Evolutionary conservation across 2,797 vertebrate genomes (phyloP), one percentile per base, ranked within the genome.

Genomic region (Allobates femoralis): DNA sequence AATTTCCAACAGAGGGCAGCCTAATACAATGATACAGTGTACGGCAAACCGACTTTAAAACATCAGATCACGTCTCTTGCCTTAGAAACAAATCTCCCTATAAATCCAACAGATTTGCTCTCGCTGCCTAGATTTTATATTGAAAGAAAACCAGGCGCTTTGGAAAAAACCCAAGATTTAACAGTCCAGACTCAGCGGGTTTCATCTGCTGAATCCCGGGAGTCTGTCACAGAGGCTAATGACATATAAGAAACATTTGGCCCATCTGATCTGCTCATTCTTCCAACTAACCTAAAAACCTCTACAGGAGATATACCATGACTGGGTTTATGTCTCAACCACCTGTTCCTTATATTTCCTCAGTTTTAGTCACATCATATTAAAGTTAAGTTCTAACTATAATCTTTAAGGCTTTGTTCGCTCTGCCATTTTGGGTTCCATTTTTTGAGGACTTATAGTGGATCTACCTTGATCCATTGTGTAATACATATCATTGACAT

Each of bases 31-130:
- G 19, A 53, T 28, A 46, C 8, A 50, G 32, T 19, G 7, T 14
- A 11, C 5, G 19, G 12, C 41, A 28, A 30, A 1, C 73, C 58
- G 19, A 55, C 75, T 84, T 87, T 87, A 79, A 62, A 79, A 60
- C 67, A 79, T 62, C 86, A 84, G 81, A 83, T 87, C 86, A 87
- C 86, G 81, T 87, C 81, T 84, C 30, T 71, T 83, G 81, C 86
- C 86, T 87, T 84, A 84, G 86, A 84, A 87, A 84, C 81, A 84
- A 87, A 87, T 87, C 86, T 87, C 76, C 74, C 86, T 84, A 87
- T 87, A 87, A 87, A 87, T 87, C 86, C 81, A 79, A 84, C 86
- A 87, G 81, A 84, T 87, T 87, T 87, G 81, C 86, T 87, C 66
- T 64, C 30, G 34, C 66, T 79, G 81, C 86, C 46, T 66, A 84